Percentiles rank a stretch among this genome's conserved stretches.
phyloP scores from a whole-genome alignment of 2,888 invertebrate species.

The Dasysyrphus tricinctus region DNA sequence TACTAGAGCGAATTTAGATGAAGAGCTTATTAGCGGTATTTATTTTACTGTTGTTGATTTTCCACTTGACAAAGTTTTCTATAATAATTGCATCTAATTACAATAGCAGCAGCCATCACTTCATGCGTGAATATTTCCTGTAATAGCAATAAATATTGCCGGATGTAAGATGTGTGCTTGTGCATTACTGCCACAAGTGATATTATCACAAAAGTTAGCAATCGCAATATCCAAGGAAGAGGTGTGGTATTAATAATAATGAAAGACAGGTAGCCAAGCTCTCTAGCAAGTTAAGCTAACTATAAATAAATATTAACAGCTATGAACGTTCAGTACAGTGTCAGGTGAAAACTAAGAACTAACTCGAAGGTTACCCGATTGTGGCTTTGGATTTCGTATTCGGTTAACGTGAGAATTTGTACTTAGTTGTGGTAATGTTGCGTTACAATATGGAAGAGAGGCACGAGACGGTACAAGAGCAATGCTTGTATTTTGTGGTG shows the following conservation, averaged over 20 bases:
- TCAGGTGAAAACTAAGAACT: slow-evolving; percentile 54
- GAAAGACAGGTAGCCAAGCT: slow-evolving; percentile 33
- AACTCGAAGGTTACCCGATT: slow-evolving; percentile 63
- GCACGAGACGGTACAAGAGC: background rate
- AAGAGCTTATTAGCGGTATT: too few species aligned
- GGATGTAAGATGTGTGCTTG: slow-evolving; percentile 36
- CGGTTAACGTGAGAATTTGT: slow-evolving; percentile 56
- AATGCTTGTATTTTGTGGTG: slow-evolving; percentile 27
- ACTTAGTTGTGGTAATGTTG: slow-evolving; percentile 63
- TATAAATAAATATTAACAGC: slow-evolving; percentile 5
- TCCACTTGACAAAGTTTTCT: slow-evolving; percentile 17
- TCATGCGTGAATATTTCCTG: slow-evolving; percentile 21
- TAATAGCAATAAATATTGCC: background rate
- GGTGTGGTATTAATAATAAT: background rate
- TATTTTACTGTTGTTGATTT: background rate
- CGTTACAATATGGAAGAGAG: slow-evolving; percentile 33
- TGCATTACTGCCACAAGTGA: slow-evolving; percentile 9
- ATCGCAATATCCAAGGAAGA: slow-evolving; percentile 17
- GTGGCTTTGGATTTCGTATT: slow-evolving; percentile 59
- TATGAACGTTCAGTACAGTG: background rate
- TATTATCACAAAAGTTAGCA: background rate
- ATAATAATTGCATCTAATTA: slow-evolving; percentile 9
- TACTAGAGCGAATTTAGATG: too few species aligned
- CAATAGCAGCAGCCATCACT: background rate
- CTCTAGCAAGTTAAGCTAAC: background rate